Base-by-base conservation (phyloP, 2,888 invertebrate species). In the Lasioglossum pauxillum region DNA sequence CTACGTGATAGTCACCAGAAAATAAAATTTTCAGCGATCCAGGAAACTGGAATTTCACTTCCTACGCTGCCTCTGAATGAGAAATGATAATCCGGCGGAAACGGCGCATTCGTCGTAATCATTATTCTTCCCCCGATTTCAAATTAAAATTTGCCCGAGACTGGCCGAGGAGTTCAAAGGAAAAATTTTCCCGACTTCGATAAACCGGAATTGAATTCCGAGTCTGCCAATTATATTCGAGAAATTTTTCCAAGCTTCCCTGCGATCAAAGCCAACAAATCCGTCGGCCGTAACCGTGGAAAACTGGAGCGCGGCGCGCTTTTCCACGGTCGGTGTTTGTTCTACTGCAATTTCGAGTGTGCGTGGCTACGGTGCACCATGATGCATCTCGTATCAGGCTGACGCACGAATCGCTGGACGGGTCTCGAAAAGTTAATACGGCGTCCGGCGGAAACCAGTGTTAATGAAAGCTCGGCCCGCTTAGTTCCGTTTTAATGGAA, bases 391-490 rank as follows among this genome's bases (percentile, higher is more conserved):
- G 10, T 16, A 19, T 23, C 49, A 14, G 35, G 2, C 23, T 19
- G 27, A 19, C 14, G 31, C 60, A 31, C 38, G 10, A 75, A 57
- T 60, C 27, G 16, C 19, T 19, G 19, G 31, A 53, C 46, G 46
- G 44, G 44, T 23, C 19, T 16, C 53, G 31, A 35, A 82, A 69
- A 78, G 78, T 82, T 84, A 84, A 82, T 75, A 71, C 57, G 49
- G 8, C 57, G 38, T 44, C 14, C 23, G 35, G 53, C 14, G 23
- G 44, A 64, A 71, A 64, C 60, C n/a, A 5, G 27, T 16, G 44
- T 31, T 77, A 74, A 82, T 82, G 77, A 78, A 74, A 49, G 27
- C 44, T 64, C 64, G 27, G 27, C 31, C 38, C 2, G 27, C 19
- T 16, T 46, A 69, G 53, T 69, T 57, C 35, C 44, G 35, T 82